phyloP scores from a whole-genome alignment of 2,797 vertebrate species.

The Anas georgica region DNA sequence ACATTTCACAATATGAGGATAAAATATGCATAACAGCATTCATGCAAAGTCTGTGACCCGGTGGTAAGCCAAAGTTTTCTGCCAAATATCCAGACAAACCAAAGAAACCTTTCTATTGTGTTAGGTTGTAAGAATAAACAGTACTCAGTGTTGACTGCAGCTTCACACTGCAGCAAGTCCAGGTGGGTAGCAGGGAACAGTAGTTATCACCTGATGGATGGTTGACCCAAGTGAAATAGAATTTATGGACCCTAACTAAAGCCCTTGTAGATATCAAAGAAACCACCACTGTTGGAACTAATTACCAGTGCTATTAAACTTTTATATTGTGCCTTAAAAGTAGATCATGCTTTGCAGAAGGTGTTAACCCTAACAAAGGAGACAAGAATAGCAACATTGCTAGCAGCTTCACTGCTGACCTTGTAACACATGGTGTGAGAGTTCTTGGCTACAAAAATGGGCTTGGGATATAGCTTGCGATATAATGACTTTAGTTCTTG shows the following conservation, averaged over 20 bases:
- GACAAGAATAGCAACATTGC: not conserved
- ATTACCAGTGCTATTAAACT: not conserved
- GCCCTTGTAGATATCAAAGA: not conserved
- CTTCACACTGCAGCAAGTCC: not conserved
- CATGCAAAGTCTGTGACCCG: fast-evolving
- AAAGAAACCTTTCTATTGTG: fast-evolving
- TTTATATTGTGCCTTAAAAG: slow-evolving; percentile 55
- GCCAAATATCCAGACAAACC: fast-evolving
- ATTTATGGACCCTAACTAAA: not conserved
- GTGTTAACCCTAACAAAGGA: not conserved
- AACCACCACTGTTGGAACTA: not conserved
- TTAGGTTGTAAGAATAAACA: not conserved
- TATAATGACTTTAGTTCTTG: not conserved
- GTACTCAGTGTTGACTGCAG: not conserved
- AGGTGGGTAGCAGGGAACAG: not conserved
- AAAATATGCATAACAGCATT: fast-evolving
- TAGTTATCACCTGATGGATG: slow-evolving; percentile 26
- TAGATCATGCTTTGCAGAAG: slow-evolving; percentile 43
- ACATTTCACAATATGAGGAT: not conserved
- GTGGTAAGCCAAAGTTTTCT: not conserved
- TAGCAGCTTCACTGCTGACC: not conserved
- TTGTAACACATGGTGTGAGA: not conserved
- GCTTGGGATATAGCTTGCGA: not conserved
- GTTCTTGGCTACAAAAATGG: not conserved
- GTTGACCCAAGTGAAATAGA: slow-evolving; percentile 25